Conservation (phyloP, 2,797 vertebrate genomes). For the Gallirallus australis region DNA sequence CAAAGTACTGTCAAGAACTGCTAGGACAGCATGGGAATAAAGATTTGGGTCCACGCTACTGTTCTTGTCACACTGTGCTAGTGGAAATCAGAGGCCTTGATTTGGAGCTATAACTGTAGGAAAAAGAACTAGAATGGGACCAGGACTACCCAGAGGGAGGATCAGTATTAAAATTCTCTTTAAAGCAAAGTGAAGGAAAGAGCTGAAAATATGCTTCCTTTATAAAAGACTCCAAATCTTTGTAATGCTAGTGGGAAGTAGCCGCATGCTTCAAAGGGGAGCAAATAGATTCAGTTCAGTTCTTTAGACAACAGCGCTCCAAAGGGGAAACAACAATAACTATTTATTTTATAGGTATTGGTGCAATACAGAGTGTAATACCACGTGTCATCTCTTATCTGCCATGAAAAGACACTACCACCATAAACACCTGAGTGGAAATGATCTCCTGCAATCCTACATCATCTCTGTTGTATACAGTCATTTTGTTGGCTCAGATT, state of each 20-base stretch:
- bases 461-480: conserved; percentile 19
- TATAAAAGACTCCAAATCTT: background rate
- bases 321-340: conserved; percentile 30
- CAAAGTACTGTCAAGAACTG: background rate
- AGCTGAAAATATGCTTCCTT: background rate
- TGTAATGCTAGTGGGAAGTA: background rate
- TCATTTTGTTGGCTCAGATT: conserved; percentile 35
- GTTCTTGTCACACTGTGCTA: background rate
- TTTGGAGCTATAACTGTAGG: background rate
- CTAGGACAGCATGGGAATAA: background rate
- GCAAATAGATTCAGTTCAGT: background rate
- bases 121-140: background rate
- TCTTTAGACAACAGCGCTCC: conserved; percentile 4
- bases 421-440: conserved; percentile 62
- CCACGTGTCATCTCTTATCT: conserved; percentile 46
- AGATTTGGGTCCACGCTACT: background rate
- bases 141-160: background rate
- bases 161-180: background rate
- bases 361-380: background rate
- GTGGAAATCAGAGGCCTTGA: background rate
- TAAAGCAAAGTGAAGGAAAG: background rate
- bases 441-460: conserved; percentile 50
- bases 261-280: background rate
- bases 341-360: conserved; percentile 11
- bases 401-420: conserved; percentile 52